Percentiles rank a stretch among this genome's conserved stretches.
Conservation (phyloP, 1,140 invertebrate genomes). For the Drosophila seguyi region DNA sequence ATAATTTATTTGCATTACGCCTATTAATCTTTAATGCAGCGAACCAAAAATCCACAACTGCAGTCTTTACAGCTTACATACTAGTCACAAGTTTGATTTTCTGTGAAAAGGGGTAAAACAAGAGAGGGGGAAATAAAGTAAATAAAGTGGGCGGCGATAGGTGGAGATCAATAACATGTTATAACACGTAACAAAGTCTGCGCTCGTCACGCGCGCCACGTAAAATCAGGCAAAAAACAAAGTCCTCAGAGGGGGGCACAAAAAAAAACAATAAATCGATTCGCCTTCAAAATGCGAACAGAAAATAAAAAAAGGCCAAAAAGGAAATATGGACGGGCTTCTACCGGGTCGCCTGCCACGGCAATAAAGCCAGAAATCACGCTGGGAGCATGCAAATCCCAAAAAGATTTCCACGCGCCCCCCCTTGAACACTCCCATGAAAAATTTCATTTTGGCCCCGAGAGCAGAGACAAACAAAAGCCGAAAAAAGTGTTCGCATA, state of each 20-base stretch:
- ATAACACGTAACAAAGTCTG: slow-evolving; percentile 47
- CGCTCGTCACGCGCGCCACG: slow-evolving; percentile 44
- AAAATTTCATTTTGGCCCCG: slow-evolving; percentile 54
- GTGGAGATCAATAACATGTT: slow-evolving; percentile 44
- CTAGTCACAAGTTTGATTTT: slow-evolving; percentile 7
- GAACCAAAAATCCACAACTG: background rate
- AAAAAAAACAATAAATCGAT: slow-evolving; percentile 70
- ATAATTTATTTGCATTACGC: background rate
- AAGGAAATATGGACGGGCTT: slow-evolving; percentile 20
- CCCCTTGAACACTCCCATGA: slow-evolving; percentile 22
- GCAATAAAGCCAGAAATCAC: slow-evolving; percentile 66
- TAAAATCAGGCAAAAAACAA: slow-evolving; percentile 21
- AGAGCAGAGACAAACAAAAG: slow-evolving; percentile 45
- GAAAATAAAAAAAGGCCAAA: slow-evolving; percentile 14
- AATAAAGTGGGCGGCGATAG: slow-evolving; percentile 6
- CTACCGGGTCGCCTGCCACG: slow-evolving; percentile 31
- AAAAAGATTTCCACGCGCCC: slow-evolving; percentile 50
- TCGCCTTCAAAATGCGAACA: slow-evolving; percentile 34
- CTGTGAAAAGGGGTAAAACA: slow-evolving; percentile 12
- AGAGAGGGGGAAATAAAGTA: slow-evolving; percentile 9
- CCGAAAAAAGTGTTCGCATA: slow-evolving; percentile 7
- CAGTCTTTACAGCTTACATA: slow-evolving; percentile 7
- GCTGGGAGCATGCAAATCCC: slow-evolving; percentile 72
- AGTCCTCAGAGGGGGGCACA: slow-evolving; percentile 1
- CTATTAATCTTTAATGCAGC: slow-evolving; percentile 1